Percentiles rank a stretch among this genome's conserved stretches.
Evolutionary conservation across 2,797 vertebrate genomes (phyloP).

Genomic region (Anisognathus igniventris): DNA sequence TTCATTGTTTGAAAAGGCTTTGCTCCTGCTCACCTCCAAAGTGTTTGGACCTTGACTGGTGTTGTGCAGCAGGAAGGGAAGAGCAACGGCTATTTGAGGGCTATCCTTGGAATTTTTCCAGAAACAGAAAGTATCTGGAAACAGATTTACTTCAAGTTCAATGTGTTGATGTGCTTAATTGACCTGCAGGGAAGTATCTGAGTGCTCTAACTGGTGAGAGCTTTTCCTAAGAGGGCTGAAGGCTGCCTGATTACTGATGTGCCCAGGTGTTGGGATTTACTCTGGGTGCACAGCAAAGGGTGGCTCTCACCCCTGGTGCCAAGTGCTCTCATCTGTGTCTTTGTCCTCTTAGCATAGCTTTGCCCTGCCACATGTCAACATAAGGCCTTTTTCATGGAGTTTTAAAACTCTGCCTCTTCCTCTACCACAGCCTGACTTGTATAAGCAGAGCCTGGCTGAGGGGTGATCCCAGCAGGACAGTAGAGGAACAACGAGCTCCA

Average conservation of each 20-base stretch:
- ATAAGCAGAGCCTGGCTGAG: background rate
- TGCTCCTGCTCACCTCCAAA: background rate
- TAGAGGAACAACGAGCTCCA: background rate
- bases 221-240: background rate
- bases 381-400: background rate
- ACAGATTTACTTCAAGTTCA: background rate
- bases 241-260: background rate
- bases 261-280: accelerated
- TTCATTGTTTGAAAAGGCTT: background rate
- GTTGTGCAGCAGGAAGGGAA: background rate
- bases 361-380: background rate
- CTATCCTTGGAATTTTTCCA: background rate
- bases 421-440: background rate
- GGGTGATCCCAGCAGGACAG: background rate
- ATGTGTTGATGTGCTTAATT: background rate
- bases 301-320: background rate
- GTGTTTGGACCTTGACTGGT: background rate
- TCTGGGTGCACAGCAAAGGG: accelerated
- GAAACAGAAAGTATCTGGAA: background rate
- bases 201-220: background rate
- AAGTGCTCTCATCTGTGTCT: background rate
- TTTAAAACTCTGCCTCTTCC: background rate
- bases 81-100: background rate
- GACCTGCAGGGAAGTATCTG: background rate
- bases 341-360: background rate